A percentile compares a stretch with the other conserved stretches of the same genome.
Evolutionary conservation across 2,797 vertebrate genomes (phyloP).

Genomic region (Alosa sapidissima): DNA sequence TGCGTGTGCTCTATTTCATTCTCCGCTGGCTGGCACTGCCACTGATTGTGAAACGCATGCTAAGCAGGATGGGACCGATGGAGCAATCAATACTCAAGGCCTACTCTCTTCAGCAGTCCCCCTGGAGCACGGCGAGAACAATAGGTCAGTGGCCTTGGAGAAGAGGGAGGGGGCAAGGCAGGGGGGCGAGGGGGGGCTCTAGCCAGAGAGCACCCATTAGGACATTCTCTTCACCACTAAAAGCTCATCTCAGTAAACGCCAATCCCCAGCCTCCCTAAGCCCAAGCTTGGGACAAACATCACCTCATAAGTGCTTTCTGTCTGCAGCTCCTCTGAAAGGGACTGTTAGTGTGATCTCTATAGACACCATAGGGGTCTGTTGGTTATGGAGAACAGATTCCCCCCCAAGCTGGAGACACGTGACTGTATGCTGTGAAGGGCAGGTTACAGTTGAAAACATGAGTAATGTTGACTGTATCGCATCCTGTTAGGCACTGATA

Average conservation of each 20-base stretch:
- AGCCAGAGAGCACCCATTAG: not conserved
- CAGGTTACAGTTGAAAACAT: conserved; percentile 51
- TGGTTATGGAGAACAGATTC: not conserved
- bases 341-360: not conserved
- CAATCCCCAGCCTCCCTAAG: not conserved
- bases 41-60: not conserved
- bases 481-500: conserved; percentile 11
- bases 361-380: not conserved
- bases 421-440: conserved; percentile 40
- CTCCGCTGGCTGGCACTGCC: not conserved
- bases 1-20: conserved; percentile 7
- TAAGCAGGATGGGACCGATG: not conserved
- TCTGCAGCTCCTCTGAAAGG: not conserved
- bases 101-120: conserved; percentile 26
- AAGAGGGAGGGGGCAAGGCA: conserved; percentile 26
- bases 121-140: conserved; percentile 26
- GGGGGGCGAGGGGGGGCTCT: not conserved
- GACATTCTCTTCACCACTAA: not conserved
- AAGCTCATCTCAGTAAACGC: not conserved
- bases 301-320: not conserved
- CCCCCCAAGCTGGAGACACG: not conserved
- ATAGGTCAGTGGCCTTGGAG: conserved; percentile 42
- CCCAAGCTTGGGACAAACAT: not conserved
- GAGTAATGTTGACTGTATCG: conserved; percentile 48
- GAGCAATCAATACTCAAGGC: conserved; percentile 28